phyloP scores from a whole-genome alignment of 35 echinoderm and acorn worm genomes.

The Lytechinus variegatus region DNA sequence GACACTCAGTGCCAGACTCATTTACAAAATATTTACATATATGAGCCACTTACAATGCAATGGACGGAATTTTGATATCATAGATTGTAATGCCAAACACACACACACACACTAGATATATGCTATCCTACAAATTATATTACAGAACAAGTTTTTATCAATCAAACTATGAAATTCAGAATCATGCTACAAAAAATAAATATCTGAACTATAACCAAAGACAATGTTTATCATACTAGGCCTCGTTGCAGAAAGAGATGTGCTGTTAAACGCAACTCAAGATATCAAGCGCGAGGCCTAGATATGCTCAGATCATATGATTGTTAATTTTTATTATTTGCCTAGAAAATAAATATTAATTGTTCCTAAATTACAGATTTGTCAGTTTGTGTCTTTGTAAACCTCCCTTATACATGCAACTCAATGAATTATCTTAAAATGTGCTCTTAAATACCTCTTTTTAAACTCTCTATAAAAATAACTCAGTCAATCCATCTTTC shows the following conservation, averaged over 20 bases:
- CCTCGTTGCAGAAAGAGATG: too few relatives aligned
- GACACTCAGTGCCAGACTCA: neutral
- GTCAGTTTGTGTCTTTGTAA: too few relatives aligned
- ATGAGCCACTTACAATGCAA: neutral
- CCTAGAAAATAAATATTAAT: neutral
- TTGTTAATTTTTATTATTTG: too few relatives aligned
- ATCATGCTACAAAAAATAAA: neutral
- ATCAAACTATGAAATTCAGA: neutral
- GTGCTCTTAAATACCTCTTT: neutral
- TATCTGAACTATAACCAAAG: neutral
- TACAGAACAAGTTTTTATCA: neutral
- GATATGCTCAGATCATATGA: too few relatives aligned
- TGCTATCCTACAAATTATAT: neutral
- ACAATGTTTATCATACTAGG: too few relatives aligned
- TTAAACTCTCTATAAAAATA: neutral
- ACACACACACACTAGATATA: neutral
- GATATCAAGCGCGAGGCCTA: too few relatives aligned
- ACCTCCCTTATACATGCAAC: too few relatives aligned
- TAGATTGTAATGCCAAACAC: slow-evolving; percentile 11
- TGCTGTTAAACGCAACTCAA: too few relatives aligned
- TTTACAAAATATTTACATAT: neutral
- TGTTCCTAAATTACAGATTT: neutral
- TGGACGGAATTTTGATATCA: neutral
- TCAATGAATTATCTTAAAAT: neutral
- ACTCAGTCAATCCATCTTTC: neutral